These are phyloP conservation scores for Orchestia grillus DNA, from an alignment of 1,140 invertebrate species.

Conservation along the genomic window DNA sequence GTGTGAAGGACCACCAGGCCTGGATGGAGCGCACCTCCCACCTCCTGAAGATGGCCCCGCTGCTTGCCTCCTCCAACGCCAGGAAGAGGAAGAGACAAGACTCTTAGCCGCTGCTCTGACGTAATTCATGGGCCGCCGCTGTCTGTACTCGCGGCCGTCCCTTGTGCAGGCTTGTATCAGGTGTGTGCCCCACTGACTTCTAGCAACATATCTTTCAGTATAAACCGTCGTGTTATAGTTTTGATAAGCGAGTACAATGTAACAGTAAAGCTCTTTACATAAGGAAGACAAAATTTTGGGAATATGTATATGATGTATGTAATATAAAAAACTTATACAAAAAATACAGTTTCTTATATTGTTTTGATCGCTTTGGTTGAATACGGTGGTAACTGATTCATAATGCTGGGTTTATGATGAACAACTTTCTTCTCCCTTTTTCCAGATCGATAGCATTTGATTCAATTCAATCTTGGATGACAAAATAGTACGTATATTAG, in stretches of 20 bases:
- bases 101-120: neutral
- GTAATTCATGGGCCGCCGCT: neutral
- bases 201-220: neutral
- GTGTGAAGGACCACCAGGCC: neutral
- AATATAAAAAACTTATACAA: too few species aligned
- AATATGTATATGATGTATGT: too few species aligned
- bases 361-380: too few species aligned
- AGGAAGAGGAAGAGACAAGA: neutral
- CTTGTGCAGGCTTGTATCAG: neutral
- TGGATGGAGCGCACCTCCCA: constrained; percentile 10
- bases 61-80: neutral
- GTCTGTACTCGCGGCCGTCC: neutral
- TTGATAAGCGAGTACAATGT: neutral
- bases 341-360: too few species aligned
- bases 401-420: too few species aligned
- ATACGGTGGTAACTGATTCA: too few species aligned
- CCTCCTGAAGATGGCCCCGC: constrained; percentile 7
- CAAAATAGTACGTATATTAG: too few species aligned
- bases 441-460: too few species aligned
- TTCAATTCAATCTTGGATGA: too few species aligned
- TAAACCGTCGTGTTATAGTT: neutral
- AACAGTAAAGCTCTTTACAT: too few species aligned
- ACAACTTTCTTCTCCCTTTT: too few species aligned
- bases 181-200: neutral
- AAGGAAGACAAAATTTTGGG: too few species aligned